A percentile compares a stretch with the other conserved stretches of the same genome.
phyloP scores from a whole-genome alignment of 2,797 vertebrate species.

The Paratrypauchen microcephalus region DNA sequence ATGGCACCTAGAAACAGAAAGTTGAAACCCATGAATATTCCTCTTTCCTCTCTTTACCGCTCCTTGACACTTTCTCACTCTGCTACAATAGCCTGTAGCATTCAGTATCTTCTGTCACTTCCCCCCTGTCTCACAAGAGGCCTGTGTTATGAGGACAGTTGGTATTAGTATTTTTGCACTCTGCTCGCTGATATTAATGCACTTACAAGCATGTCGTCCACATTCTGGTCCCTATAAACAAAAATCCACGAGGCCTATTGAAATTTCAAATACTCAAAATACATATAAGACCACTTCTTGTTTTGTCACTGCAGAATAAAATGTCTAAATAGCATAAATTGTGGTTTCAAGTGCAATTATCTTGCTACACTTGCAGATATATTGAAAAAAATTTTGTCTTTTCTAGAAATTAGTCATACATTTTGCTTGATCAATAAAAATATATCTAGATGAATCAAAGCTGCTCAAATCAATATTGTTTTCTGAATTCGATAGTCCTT shows the following conservation, averaged over 20 bases:
- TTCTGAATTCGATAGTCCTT: constrained; percentile 24
- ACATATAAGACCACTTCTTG: background rate
- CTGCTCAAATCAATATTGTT: too few species aligned
- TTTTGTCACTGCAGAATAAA: background rate
- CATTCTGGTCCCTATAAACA: constrained; percentile 58
- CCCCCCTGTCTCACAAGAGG: constrained; percentile 65
- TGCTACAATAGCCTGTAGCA: constrained; percentile 56
- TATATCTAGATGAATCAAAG: constrained; percentile 12
- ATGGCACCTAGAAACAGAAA: background rate
- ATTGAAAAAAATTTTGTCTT: constrained; percentile 17
- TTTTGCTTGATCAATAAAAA: too few species aligned
- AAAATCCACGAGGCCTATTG: background rate
- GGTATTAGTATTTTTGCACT: constrained; percentile 83
- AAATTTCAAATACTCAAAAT: background rate
- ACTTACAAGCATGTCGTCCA: constrained; percentile 70
- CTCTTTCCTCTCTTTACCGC: constrained; percentile 25
- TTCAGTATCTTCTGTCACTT: constrained; percentile 21
- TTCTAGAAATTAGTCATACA: background rate
- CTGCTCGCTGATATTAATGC: constrained; percentile 75
- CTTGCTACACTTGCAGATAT: constrained; percentile 4
- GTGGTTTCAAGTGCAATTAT: background rate
- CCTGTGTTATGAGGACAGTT: constrained; percentile 76
- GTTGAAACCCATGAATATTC: constrained; percentile 2
- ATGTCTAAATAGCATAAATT: background rate
- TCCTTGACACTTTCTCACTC: constrained; percentile 15